Conservation (phyloP, 2,888 invertebrate genomes). For the Helobdella robusta region DNA sequence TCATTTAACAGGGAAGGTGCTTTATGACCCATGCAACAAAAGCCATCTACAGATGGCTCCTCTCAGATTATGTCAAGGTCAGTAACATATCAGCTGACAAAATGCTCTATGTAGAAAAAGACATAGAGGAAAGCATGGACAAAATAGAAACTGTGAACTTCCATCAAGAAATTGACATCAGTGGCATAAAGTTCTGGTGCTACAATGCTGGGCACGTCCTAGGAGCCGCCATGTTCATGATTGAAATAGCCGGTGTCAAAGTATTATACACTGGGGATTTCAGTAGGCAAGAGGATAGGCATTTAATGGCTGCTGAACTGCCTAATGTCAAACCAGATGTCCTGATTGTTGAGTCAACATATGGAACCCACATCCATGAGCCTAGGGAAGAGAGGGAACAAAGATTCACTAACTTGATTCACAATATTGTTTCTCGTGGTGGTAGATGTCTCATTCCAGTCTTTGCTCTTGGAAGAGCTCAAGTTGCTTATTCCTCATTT, state of each 20-base stretch:
- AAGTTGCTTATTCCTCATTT: too few species aligned
- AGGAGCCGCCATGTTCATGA: slow-evolving; percentile 99
- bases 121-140: slow-evolving; percentile 93
- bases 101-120: slow-evolving; percentile 81
- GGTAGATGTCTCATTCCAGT: slow-evolving; percentile 96
- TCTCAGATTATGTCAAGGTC: slow-evolving; percentile 91
- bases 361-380: slow-evolving; percentile 97
- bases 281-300: slow-evolving; percentile 93
- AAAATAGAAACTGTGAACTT: slow-evolving; percentile 97
- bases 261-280: slow-evolving; percentile 94
- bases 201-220: slow-evolving; percentile 92
- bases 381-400: slow-evolving; percentile 88
- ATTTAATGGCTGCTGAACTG: slow-evolving; percentile 98
- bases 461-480: slow-evolving; percentile 88
- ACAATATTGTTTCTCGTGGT: slow-evolving; percentile 91
- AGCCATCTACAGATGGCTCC: slow-evolving; percentile 93
- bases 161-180: slow-evolving; percentile 80
- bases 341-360: slow-evolving; percentile 93
- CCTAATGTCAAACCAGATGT: slow-evolving; percentile 92
- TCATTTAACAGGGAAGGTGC: slow-evolving; percentile 64
- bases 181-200: slow-evolving; percentile 93
- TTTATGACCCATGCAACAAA: slow-evolving; percentile 99
- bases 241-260: slow-evolving; percentile 93
- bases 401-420: slow-evolving; percentile 81
- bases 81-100: slow-evolving; percentile 78